These are phyloP conservation scores for Idaea aversata DNA, from an alignment of 2,888 invertebrate genomes.

Conservation along the genomic window DNA sequence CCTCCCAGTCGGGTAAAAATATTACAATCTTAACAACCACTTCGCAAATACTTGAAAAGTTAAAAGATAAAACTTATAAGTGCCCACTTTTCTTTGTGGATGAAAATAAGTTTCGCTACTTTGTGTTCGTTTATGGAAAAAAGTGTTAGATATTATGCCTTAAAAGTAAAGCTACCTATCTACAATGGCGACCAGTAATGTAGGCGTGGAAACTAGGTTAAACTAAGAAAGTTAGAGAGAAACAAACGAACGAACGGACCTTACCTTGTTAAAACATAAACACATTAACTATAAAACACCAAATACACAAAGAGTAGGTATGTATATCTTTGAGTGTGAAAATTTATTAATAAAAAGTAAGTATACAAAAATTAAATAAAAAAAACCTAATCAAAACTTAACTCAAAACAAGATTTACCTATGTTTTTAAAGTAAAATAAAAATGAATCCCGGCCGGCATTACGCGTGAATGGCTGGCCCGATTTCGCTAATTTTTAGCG, in stretches of 20 bases:
- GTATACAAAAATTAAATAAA: no score
- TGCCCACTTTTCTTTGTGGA: not conserved
- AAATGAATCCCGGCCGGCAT: no score
- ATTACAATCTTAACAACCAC: not conserved
- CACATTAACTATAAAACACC: not conserved
- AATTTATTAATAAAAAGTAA: no score
- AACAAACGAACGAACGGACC: not conserved
- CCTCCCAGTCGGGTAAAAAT: not conserved
- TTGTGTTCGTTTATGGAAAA: not conserved
- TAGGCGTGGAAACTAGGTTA: not conserved
- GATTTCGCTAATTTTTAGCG: no score
- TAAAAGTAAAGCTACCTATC: not conserved
- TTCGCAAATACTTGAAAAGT: not conserved
- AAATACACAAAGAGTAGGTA: no score
- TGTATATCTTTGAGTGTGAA: no score
- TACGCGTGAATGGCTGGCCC: no score
- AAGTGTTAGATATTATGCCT: not conserved
- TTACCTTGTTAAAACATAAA: not conserved
- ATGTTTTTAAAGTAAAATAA: no score
- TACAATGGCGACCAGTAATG: not conserved
- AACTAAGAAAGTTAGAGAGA: not conserved
- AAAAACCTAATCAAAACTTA: no score
- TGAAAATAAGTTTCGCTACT: not conserved
- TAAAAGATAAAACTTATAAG: slow-evolving; percentile 1
- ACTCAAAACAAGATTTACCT: no score